Conservation (phyloP, 2,113 vertebrate genomes). For the Mystacornis crossleyi region DNA sequence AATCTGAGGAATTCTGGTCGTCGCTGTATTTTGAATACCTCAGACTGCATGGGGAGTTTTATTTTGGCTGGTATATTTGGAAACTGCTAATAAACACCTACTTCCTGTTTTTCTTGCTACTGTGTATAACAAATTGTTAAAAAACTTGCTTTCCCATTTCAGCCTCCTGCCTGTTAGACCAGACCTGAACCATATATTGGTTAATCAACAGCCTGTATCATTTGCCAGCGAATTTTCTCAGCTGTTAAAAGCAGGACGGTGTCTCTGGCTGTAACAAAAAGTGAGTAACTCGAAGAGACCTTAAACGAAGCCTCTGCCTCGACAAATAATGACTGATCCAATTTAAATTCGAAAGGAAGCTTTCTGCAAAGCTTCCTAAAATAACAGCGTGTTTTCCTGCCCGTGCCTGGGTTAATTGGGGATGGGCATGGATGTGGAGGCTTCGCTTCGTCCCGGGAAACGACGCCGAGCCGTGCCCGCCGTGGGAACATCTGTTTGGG, state of each 20-base stretch:
- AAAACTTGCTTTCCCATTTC: slow-evolving; percentile 68
- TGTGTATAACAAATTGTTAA: slow-evolving; percentile 74
- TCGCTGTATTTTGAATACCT: slow-evolving; percentile 79
- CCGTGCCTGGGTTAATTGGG: background rate
- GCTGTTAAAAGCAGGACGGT: slow-evolving; percentile 54
- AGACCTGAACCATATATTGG: slow-evolving; percentile 38
- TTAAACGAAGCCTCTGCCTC: background rate
- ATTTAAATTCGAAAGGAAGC: background rate
- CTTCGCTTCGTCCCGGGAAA: background rate
- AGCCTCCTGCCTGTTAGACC: slow-evolving; percentile 26
- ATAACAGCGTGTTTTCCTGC: background rate
- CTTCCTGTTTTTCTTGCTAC: slow-evolving; percentile 85
- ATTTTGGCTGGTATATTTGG: slow-evolving; percentile 85
- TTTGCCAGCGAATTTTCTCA: slow-evolving; percentile 68
- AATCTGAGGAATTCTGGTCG: slow-evolving; percentile 81
- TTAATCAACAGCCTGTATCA: slow-evolving; percentile 22
- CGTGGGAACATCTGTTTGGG: slow-evolving; percentile 33
- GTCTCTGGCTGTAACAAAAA: slow-evolving; percentile 21
- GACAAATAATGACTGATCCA: background rate
- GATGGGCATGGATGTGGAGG: background rate
- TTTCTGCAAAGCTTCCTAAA: slow-evolving; percentile 8
- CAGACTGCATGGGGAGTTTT: slow-evolving; percentile 76
- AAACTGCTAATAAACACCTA: slow-evolving; percentile 81
- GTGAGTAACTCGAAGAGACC: background rate
- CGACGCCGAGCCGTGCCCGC: background rate